Evolutionary conservation across 2,888 invertebrate genomes (phyloP).

Genomic region (Agriotes lineatus): DNA sequence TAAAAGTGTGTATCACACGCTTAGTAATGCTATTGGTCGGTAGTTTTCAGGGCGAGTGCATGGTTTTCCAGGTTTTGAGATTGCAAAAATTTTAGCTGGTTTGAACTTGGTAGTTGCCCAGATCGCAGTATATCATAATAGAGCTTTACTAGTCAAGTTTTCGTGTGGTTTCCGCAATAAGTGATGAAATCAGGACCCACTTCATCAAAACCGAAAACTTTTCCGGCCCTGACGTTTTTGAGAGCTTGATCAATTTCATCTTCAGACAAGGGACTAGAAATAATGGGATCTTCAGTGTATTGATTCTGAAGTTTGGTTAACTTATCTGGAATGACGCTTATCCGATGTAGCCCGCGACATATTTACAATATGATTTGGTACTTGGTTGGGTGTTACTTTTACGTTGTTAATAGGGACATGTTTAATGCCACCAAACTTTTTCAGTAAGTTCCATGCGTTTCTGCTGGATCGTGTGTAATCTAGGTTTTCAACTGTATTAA

Average conservation of each 20-base stretch:
- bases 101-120: neutral
- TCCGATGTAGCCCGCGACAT: neutral
- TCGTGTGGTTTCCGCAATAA: neutral
- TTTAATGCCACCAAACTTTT: conserved; percentile 24
- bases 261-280: neutral
- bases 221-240: neutral
- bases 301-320: neutral
- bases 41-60: no score
- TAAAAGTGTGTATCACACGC: no score
- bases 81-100: no score
- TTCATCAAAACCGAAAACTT: neutral
- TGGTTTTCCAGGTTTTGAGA: no score
- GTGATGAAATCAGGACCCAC: neutral
- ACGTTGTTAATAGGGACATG: neutral
- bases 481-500: neutral
- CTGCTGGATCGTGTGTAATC: conserved; percentile 34
- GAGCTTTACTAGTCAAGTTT: neutral
- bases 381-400: neutral
- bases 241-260: neutral
- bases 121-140: neutral
- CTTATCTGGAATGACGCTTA: neutral
- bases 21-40: no score
- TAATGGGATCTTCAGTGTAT: neutral
- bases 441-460: conserved; percentile 30
- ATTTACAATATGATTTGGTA: neutral